A percentile compares a stretch with the other conserved stretches of the same genome.
Evolutionary conservation across 2,797 vertebrate species (phyloP).

Genomic region (Glyptemys insculpta): DNA sequence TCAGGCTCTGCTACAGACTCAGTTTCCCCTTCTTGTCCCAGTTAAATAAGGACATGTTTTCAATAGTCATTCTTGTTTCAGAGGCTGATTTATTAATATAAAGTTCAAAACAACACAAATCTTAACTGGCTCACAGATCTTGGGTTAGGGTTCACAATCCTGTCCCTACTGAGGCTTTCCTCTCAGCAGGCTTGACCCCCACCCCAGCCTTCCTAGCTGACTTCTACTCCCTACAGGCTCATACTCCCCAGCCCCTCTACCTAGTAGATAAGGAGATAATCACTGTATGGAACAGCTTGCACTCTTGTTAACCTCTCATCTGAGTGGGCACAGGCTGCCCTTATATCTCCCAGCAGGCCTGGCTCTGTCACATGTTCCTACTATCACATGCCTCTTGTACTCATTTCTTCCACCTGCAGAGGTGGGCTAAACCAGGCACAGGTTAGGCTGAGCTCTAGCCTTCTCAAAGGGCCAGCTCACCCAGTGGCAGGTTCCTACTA

Average conservation of each 20-base stretch:
- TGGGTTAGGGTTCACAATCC: not conserved
- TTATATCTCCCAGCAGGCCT: not conserved
- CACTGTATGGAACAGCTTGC: not conserved
- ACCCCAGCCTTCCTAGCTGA: not conserved
- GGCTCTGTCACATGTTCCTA: not conserved
- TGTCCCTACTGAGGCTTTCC: not conserved
- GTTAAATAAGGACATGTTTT: not conserved
- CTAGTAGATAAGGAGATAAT: not conserved
- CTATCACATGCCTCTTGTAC: not conserved
- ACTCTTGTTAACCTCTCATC: not conserved
- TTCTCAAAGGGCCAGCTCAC: not conserved
- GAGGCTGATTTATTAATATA: not conserved
- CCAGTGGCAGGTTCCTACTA: not conserved
- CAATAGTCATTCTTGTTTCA: not conserved
- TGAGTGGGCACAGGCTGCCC: not conserved
- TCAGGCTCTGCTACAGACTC: rapidly evolving
- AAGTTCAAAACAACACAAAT: not conserved
- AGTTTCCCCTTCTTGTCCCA: not conserved
- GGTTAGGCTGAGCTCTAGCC: not conserved
- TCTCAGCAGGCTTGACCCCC: not conserved
- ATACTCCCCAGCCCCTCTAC: not conserved
- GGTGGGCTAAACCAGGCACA: not conserved
- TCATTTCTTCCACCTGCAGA: not conserved
- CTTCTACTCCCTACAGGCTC: not conserved
- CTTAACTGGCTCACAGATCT: not conserved